Evolutionary conservation across 2,797 vertebrate species (phyloP).

Genomic region (Girardinus metallicus): DNA sequence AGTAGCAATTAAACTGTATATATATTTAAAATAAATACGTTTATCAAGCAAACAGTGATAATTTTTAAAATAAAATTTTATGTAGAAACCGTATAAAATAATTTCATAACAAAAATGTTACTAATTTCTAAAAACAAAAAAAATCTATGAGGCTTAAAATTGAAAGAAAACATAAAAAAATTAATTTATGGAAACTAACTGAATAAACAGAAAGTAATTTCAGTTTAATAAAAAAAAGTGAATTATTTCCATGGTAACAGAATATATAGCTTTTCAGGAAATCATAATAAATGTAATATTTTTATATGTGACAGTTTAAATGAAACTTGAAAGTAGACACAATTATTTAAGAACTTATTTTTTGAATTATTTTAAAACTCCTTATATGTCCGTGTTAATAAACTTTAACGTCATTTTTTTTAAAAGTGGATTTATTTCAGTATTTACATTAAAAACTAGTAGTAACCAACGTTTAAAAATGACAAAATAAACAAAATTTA

Average conservation of each 20-base stretch:
- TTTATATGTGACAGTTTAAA: neutral
- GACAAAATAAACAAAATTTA: no score
- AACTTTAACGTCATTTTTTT: no score
- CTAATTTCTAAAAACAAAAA: neutral
- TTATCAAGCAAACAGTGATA: neutral
- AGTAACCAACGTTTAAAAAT: no score
- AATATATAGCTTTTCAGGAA: neutral
- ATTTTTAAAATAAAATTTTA: neutral
- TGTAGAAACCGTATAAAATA: neutral
- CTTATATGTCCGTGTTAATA: no score
- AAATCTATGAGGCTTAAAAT: no score
- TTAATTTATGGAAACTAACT: neutral
- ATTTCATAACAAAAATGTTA: neutral
- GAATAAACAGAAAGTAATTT: neutral
- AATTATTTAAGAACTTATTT: neutral
- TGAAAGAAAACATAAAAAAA: neutral
- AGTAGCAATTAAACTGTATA: constrained; percentile 42
- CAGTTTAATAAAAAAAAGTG: neutral
- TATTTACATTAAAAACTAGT: neutral
- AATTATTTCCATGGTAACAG: neutral
- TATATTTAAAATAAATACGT: constrained; percentile 12
- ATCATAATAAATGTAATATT: neutral
- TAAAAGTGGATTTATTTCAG: neutral
- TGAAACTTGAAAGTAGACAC: neutral
- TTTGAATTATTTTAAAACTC: no score